Evolutionary conservation across 2,113 vertebrate genomes (phyloP).

Genomic region (Uropsilus gracilis): DNA sequence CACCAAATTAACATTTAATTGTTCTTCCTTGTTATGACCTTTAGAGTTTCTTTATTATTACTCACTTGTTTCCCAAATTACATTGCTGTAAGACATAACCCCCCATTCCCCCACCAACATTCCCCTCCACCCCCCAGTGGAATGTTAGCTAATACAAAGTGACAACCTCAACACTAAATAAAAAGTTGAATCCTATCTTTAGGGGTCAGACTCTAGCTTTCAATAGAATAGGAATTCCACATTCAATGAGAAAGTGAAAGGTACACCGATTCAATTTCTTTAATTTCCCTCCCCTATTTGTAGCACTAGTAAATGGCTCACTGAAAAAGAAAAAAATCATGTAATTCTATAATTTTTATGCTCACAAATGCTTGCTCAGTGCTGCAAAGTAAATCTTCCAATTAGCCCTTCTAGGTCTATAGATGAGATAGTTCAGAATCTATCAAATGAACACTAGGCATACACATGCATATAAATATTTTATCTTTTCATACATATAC

Average conservation of each 20-base stretch:
- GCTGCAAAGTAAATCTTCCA: background rate
- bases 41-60: background rate
- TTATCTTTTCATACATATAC: background rate
- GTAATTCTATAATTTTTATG: conserved; percentile 24
- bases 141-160: background rate
- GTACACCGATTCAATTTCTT: background rate
- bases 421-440: background rate
- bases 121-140: background rate
- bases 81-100: background rate
- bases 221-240: background rate
- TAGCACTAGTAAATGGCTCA: background rate
- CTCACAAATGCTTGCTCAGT: background rate
- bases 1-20: background rate
- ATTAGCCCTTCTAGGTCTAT: background rate
- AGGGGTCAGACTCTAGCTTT: background rate
- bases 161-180: background rate
- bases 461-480: background rate
- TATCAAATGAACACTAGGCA: background rate
- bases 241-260: background rate
- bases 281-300: background rate
- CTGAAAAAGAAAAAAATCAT: conserved; percentile 1
- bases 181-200: background rate
- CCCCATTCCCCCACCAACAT: too few species aligned
- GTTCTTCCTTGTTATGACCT: background rate
- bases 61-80: background rate